Evolutionary conservation across 2,113 vertebrate genomes (phyloP).

Genomic region (Grantiella picta): DNA sequence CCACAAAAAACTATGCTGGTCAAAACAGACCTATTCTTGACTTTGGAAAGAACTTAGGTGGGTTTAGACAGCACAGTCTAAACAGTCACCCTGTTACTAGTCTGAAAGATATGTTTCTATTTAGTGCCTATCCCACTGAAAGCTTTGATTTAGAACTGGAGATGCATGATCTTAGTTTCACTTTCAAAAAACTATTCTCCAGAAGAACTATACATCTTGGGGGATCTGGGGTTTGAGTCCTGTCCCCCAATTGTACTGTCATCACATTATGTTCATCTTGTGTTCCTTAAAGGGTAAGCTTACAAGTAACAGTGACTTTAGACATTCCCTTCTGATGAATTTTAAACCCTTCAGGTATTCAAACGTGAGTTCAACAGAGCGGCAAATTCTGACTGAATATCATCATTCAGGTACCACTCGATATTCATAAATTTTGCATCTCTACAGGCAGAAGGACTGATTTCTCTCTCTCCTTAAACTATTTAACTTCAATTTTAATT

Average conservation of each 20-base stretch:
- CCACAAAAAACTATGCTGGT: background rate
- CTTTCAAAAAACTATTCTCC: background rate
- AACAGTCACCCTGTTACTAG: background rate
- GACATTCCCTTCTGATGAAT: background rate
- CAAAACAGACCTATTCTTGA: background rate
- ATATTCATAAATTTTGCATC: background rate
- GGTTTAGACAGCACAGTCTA: background rate
- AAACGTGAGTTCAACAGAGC: background rate
- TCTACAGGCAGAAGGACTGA: background rate
- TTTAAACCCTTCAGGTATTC: background rate
- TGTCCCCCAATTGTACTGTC: fast-evolving
- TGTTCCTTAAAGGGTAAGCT: background rate
- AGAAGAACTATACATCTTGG: background rate
- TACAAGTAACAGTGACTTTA: background rate
- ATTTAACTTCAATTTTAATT: background rate
- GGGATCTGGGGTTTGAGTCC: background rate
- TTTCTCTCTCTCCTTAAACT: background rate
- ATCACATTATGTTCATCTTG: background rate
- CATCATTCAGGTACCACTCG: background rate
- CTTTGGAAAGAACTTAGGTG: background rate
- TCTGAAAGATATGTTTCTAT: background rate
- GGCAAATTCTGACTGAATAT: background rate
- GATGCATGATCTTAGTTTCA: background rate
- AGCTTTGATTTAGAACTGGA: background rate
- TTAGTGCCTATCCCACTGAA: background rate